Evolutionary conservation across 2,797 vertebrate species (phyloP), one percentile per base, ranked within the genome.

Genomic region (Premnoplex brunnescens): DNA sequence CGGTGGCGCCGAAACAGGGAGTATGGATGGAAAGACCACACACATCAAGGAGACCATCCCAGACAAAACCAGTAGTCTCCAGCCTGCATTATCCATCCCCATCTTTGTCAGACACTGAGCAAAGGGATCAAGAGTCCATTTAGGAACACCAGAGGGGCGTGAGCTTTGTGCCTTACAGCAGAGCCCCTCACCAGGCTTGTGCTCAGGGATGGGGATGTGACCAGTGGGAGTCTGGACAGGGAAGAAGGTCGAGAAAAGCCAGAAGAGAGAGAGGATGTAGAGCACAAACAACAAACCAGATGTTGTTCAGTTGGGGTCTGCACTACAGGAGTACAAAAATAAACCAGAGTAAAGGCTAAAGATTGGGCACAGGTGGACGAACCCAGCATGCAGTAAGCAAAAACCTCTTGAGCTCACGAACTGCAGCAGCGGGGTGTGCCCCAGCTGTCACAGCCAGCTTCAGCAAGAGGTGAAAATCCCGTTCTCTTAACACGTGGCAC

Each of bases 11-110:
- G 3, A 74, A 71, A 68, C 2, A 2, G 44, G 64, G 81, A 87
- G 34, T 4, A 71, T 6, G 66, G 88, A 75, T 2, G 7, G 83
- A 72, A 86, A 81, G 96, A 95, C 95, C 95, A 95, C 96, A 96
- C 96, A 96, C 96, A 95, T 95, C 73, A 93, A 95, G 93, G 72
- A 86, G 85, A 85, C 49, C 1, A 3, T 82, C 68, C 52, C 75
- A 92, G 92, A n/a, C 68, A 82, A 96, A 93, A 48, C 78, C 82
- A 88, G 49, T 74, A 88, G 72, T 62, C 89, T 93, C 91, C 84
- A 89, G 93, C 68, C 56, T 4, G 4, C 2, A 3, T 77, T 80
- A 48, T 39, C 63, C 30, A 0, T 64, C 5, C 22, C 20, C 46
- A 46, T 58, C 73, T 86, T 49, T 12, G 22, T 34, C 75, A 91